Percentiles rank a stretch among this genome's conserved stretches.
phyloP scores from a whole-genome alignment of 2,113 vertebrate genomes.

The Poecilia latipinna region DNA sequence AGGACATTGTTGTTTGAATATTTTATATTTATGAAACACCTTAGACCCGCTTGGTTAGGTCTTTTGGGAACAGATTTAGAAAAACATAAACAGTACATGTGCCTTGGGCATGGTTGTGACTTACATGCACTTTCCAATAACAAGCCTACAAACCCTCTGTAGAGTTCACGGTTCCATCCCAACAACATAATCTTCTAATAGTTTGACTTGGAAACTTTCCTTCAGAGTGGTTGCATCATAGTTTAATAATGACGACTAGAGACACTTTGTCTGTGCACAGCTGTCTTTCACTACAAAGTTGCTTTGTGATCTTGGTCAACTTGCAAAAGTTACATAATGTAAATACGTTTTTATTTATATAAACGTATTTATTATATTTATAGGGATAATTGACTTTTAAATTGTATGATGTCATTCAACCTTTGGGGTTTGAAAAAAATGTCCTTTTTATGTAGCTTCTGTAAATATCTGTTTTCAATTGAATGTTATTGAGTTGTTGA shows the following conservation, averaged over 20 bases:
- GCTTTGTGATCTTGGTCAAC: slow-evolving; percentile 1
- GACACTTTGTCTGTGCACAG: background rate
- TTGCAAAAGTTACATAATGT: background rate
- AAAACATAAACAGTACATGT: slow-evolving; percentile 23
- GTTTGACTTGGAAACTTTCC: slow-evolving; percentile 18
- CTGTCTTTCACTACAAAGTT: background rate
- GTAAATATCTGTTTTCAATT: too few species aligned
- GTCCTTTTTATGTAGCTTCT: too few species aligned
- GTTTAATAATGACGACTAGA: background rate
- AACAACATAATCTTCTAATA: background rate
- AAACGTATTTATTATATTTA: too few species aligned
- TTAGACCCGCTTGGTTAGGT: slow-evolving; percentile 13
- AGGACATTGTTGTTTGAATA: slow-evolving; percentile 50
- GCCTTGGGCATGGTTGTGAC: slow-evolving; percentile 34
- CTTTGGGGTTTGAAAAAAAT: too few species aligned
- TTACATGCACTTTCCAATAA: slow-evolving; percentile 13
- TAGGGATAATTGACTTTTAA: too few species aligned
- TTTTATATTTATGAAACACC: slow-evolving; percentile 50
- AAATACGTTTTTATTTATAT: background rate
- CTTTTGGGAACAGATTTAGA: slow-evolving; percentile 42
- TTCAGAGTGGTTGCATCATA: slow-evolving; percentile 50
- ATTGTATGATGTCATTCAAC: too few species aligned
- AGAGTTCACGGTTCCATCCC: slow-evolving; percentile 17
- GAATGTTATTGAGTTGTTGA: too few species aligned
- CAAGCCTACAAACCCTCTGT: slow-evolving; percentile 40